phyloP scores from a whole-genome alignment of 2,113 vertebrate genomes.

The Oreochromis aureus region DNA sequence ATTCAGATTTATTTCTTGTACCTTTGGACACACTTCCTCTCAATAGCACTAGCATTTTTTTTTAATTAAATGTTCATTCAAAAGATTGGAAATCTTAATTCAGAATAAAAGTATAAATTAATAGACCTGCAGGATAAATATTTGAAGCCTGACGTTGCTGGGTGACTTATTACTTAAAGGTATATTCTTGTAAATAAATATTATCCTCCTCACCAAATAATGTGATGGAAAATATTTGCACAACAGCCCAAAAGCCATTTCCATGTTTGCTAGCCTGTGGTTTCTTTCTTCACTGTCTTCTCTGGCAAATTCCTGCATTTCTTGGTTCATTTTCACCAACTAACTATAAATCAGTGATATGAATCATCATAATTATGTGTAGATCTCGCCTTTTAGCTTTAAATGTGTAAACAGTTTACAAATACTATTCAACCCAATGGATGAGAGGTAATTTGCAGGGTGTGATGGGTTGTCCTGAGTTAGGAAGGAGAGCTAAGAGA shows the following conservation, averaged over 20 bases:
- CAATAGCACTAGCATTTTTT: neutral
- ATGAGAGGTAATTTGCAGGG: neutral
- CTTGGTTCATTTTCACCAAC: neutral
- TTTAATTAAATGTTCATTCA: neutral
- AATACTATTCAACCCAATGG: slow-evolving; percentile 16
- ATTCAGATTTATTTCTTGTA: neutral
- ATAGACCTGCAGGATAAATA: neutral
- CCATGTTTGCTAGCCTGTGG: neutral
- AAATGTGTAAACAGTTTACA: neutral
- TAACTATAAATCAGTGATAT: neutral
- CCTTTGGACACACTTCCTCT: neutral
- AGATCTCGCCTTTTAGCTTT: neutral
- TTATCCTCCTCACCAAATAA: neutral
- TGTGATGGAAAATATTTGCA: neutral
- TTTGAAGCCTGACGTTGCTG: neutral
- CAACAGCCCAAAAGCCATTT: neutral
- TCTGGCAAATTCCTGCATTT: neutral
- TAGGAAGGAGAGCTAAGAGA: neutral
- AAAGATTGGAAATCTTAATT: neutral
- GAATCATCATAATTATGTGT: neutral
- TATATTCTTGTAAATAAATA: neutral
- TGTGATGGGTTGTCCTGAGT: neutral
- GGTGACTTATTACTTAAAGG: neutral
- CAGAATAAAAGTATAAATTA: neutral
- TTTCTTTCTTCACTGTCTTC: neutral